These are phyloP conservation scores for Xenus cinereus DNA, from an alignment of 2,113 vertebrate species.

Conservation along the genomic window DNA sequence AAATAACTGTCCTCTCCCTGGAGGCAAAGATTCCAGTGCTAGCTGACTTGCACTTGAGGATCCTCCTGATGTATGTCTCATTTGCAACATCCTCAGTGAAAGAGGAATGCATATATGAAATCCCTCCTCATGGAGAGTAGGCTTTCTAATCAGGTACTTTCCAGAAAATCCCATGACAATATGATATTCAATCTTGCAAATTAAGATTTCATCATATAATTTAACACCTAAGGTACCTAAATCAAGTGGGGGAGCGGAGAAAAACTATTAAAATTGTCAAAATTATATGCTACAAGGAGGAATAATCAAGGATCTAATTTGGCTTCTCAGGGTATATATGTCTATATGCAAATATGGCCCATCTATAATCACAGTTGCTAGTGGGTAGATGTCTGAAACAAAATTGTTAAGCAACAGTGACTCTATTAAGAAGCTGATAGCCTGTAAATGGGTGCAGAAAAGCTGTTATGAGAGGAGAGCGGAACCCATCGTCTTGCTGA, in stretches of 20 bases:
- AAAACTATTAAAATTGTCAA: background rate
- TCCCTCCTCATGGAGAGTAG: background rate
- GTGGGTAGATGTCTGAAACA: background rate
- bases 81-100: background rate
- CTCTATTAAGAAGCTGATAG: background rate
- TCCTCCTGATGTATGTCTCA: background rate
- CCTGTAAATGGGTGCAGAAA: background rate
- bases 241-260: background rate
- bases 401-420: background rate
- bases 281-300: background rate
- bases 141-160: background rate
- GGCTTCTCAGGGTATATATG: background rate
- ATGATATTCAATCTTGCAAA: background rate
- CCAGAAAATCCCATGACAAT: background rate
- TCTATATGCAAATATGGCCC: background rate
- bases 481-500: background rate
- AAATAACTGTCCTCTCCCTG: background rate
- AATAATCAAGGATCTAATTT: background rate
- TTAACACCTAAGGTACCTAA: background rate
- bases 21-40: background rate
- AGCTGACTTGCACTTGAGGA: background rate
- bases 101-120: background rate
- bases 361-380: background rate
- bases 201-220: background rate
- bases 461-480: background rate